Evolutionary conservation across 1,140 invertebrate species (phyloP).

Genomic region (Drosophila quadrilineata): DNA sequence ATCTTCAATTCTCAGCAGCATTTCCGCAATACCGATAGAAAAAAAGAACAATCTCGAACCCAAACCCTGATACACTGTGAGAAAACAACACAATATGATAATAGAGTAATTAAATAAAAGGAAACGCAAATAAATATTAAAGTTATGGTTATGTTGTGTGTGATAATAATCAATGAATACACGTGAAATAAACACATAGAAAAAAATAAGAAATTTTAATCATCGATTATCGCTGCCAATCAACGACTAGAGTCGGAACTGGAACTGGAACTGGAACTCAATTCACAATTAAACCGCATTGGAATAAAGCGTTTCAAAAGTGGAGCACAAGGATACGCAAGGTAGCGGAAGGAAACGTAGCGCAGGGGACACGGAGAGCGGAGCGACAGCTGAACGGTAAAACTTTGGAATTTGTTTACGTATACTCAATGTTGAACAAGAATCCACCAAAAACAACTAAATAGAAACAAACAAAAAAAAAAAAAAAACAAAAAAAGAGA

Average conservation of each 20-base stretch:
- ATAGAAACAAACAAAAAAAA: too few relatives aligned
- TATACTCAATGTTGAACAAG: constrained; percentile 52
- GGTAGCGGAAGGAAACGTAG: not conserved
- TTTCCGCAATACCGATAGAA: constrained; percentile 55
- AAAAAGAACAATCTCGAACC: too few relatives aligned
- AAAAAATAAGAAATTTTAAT: not conserved
- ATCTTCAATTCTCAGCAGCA: constrained; percentile 50
- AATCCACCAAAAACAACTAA: too few relatives aligned
- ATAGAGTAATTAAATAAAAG: constrained; percentile 12
- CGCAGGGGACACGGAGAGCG: not conserved
- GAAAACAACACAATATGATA: constrained; percentile 30
- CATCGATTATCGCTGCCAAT: not conserved
- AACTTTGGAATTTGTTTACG: constrained; percentile 48
- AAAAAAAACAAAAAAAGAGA: too few relatives aligned
- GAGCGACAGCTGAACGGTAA: constrained; percentile 64
- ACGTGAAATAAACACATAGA: not conserved
- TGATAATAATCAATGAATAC: too few relatives aligned
- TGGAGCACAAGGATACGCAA: not conserved
- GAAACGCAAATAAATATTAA: too few relatives aligned
- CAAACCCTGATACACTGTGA: too few relatives aligned
- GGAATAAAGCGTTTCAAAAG: constrained; percentile 18
- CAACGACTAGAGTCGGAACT: not conserved
- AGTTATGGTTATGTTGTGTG: too few relatives aligned
- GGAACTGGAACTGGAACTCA: constrained; percentile 1
- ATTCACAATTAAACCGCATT: constrained; percentile 6